Base-by-base conservation (phyloP, 1,140 invertebrate genomes). In the Drosophila auraria region DNA sequence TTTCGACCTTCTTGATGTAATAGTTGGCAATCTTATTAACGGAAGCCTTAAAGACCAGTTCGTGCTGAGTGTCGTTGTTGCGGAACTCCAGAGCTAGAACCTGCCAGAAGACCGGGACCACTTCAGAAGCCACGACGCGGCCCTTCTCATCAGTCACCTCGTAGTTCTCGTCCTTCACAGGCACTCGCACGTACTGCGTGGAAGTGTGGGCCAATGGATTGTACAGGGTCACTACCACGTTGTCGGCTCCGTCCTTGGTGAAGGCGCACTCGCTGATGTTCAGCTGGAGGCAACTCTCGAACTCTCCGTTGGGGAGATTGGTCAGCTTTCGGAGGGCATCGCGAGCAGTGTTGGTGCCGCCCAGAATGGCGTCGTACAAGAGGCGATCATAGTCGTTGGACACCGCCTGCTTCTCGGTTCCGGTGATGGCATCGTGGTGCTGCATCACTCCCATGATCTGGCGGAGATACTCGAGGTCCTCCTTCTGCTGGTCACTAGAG, bases 321-420 rank as follows among this genome's bases (percentile, higher is more conserved):
- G 86, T 90, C 5, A 89, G 54, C 40, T 73, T 44, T 0, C 82
- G 60, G 95, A 90, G 66, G 0, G 50, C 82, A 56, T 80, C 82
- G 12, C 69, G 47, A 6, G 79, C 79, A 11, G 75, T 90, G 9
- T 80, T 49, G 45, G 75, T 56, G 1, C 87, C 80, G 7, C 70
- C 57, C 7, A 84, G 45, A 30, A 92, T 78, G 42, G 56, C 91
- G 14, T 89, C 87, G 25, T 78, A 76, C 7, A 92, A 51, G 38
- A 92, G 56, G 1, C 91, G 83, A 79, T 92, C 95, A 92, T 99
- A 99, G 93, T 99, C 98, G 23, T 95, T 87, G 0, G 97, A 96
- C 1, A 99, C 98, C 56, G 97, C 95, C 93, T 99, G 96, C 87
- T 98, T 98, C 84, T 98, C 98, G 0, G 98, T 99, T 23, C 98